These are phyloP conservation scores for Netelia virgata DNA, from an alignment of 2,888 invertebrate species.

Conservation along the genomic window DNA sequence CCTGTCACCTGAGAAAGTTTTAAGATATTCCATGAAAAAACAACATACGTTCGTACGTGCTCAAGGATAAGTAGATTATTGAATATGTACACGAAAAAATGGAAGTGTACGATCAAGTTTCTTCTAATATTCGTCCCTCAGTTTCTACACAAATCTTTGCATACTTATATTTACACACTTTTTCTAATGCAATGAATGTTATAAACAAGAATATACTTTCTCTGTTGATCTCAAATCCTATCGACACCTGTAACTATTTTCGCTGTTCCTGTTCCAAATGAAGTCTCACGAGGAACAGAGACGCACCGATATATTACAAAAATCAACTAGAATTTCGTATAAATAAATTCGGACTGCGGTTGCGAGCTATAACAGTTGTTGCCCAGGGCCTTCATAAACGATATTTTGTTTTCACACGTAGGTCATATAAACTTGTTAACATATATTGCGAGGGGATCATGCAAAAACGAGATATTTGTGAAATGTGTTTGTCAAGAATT, in stretches of 20 bases:
- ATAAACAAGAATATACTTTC: conserved; percentile 40
- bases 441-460: conserved; percentile 39
- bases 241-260: conserved; percentile 1
- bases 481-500: conserved; percentile 58
- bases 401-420: not conserved
- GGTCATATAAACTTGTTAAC: conserved; percentile 39
- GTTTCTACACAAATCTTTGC: conserved; percentile 40
- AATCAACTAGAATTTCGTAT: not conserved
- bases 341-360: conserved; percentile 2
- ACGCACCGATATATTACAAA: not conserved
- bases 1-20: conserved; percentile 31
- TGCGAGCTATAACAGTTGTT: not conserved
- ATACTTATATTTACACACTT: conserved; percentile 51
- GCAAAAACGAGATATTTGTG: conserved; percentile 32
- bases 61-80: conserved; percentile 47
- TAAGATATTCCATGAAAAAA: conserved; percentile 26
- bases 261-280: not conserved
- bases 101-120: conserved; percentile 35
- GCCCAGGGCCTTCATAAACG: not conserved
- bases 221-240: conserved; percentile 43
- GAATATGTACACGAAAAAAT: conserved; percentile 37
- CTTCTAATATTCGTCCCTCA: conserved; percentile 41
- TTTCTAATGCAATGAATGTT: conserved; percentile 62
- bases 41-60: conserved; percentile 48
- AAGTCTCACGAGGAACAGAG: not conserved